Conservation (phyloP, 1,140 invertebrate species). For the Drosophila guanche region DNA sequence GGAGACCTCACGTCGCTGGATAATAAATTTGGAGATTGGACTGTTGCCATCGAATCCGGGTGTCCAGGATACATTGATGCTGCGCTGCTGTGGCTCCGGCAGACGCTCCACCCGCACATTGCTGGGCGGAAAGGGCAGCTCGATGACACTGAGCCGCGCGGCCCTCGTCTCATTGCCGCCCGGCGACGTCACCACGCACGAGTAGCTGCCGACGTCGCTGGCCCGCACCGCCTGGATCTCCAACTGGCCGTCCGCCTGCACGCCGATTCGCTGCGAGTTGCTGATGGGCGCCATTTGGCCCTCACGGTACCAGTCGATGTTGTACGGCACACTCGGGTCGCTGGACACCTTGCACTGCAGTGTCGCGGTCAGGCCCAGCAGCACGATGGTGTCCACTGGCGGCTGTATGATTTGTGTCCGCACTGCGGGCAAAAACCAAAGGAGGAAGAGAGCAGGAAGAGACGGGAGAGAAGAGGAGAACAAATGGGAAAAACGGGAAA, state of each 20-base stretch:
- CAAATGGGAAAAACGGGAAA: not conserved
- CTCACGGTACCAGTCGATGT: constrained; percentile 96
- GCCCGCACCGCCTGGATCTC: constrained; percentile 92
- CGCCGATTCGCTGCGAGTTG: constrained; percentile 88
- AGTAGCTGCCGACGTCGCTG: constrained; percentile 92
- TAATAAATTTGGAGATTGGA: constrained; percentile 95
- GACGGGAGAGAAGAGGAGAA: not conserved
- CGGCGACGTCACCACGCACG: constrained; percentile 90
- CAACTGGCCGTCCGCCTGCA: constrained; percentile 90
- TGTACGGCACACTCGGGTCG: constrained; percentile 94
- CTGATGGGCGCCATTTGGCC: constrained; percentile 85
- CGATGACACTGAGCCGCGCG: constrained; percentile 94
- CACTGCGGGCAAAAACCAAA: constrained; percentile 85
- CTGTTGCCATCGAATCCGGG: constrained; percentile 98
- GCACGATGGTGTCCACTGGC: constrained; percentile 93
- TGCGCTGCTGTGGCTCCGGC: constrained; percentile 85
- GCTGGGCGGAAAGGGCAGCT: constrained; percentile 95
- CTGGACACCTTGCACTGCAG: constrained; percentile 97
- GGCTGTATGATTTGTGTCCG: constrained; percentile 96
- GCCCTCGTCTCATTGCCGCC: constrained; percentile 96
- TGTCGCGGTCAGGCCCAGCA: constrained; percentile 94
- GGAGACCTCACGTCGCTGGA: constrained; percentile 94
- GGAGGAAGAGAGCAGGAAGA: not conserved
- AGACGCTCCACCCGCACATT: constrained; percentile 91
- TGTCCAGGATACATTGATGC: constrained; percentile 96